Base-by-base conservation (phyloP, 2,113 vertebrate genomes). In the Pleuronectes platessa region DNA sequence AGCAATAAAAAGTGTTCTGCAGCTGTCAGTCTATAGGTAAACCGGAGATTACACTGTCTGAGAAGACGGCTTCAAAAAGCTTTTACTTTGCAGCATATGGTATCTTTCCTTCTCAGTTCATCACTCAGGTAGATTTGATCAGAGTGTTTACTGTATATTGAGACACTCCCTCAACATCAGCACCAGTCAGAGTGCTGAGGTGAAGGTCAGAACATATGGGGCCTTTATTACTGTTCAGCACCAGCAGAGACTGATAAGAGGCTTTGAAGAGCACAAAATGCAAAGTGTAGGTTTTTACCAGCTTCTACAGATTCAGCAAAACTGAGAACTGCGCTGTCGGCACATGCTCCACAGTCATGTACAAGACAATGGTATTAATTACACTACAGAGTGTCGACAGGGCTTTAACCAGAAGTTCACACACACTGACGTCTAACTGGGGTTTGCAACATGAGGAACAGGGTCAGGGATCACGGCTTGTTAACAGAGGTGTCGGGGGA, bases 181-280 rank as follows among this genome's bases (percentile, higher is more conserved):
- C 42, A 42, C 12, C 58, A 67, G 20, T 47, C 6, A 64, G 26
- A 78, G 40, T 40, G 49, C 69, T 62, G 75, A 77, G 67, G 59
- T 79, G 21, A 66, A 62, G 71, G 77, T 71, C 71, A 71, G 37
- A 62, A 70, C 21, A 80, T 65, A 47, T 69, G 64, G 42, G 4
- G 45, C 9, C 27, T 78, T 82, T 83, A 78, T 74, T 84, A 10
- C 51, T 54, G 51, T 54, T 84, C 83, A 78, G 88, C 76, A 70
- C 14, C 40, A 68, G 69, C 67, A 47, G 40, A 78, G 59, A 68
- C 65, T 58, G 75, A 84, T 79, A 81, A 86, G 61, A 78, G 17
- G n/a, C 74, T 67, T 74, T 61, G 75, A 74, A 79, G 51, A 84
- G 78, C 61, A 62, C 40, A 79, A 84, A 79, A 80, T 80, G 76